Evolutionary conservation across 2,888 invertebrate species (phyloP).

Genomic region (Anagyrus pseudococci): DNA sequence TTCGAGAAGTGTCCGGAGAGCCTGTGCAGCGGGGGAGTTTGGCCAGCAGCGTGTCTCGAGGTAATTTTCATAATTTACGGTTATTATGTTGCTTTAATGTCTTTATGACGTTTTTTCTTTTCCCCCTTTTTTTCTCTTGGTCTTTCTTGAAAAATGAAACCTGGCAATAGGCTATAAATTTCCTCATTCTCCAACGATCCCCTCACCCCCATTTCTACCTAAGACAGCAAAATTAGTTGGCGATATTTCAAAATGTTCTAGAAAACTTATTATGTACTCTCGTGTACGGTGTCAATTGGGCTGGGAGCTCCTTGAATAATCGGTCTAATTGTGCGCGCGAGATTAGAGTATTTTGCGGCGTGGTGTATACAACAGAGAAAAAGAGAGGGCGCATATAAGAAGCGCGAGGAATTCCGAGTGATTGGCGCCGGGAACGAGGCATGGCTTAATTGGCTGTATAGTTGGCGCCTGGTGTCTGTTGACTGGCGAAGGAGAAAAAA

Average conservation of each 20-base stretch:
- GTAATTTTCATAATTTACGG: not conserved
- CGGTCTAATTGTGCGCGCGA: not conserved
- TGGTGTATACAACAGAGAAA: not conserved
- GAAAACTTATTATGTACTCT: too few relatives aligned
- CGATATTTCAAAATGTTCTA: too few relatives aligned
- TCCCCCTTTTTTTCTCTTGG: too few relatives aligned
- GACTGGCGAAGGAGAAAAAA: not conserved
- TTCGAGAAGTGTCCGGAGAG: not conserved
- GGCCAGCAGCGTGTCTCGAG: not conserved
- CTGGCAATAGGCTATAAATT: too few relatives aligned
- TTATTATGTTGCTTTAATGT: not conserved
- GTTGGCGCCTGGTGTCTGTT: not conserved
- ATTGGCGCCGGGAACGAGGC: not conserved
- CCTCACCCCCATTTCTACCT: too few relatives aligned
- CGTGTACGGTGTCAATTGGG: too few relatives aligned
- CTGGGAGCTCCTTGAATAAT: not conserved
- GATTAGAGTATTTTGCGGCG: not conserved
- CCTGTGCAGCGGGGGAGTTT: not conserved
- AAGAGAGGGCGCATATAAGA: not conserved
- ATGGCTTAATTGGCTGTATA: not conserved
- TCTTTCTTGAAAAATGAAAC: not conserved
- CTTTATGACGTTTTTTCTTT: constrained; percentile 6
- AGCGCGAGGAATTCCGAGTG: not conserved
- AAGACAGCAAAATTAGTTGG: too few relatives aligned
- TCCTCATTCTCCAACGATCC: too few relatives aligned